Base-by-base conservation (phyloP, 2,797 vertebrate genomes). In the Anguilla megastoma region DNA sequence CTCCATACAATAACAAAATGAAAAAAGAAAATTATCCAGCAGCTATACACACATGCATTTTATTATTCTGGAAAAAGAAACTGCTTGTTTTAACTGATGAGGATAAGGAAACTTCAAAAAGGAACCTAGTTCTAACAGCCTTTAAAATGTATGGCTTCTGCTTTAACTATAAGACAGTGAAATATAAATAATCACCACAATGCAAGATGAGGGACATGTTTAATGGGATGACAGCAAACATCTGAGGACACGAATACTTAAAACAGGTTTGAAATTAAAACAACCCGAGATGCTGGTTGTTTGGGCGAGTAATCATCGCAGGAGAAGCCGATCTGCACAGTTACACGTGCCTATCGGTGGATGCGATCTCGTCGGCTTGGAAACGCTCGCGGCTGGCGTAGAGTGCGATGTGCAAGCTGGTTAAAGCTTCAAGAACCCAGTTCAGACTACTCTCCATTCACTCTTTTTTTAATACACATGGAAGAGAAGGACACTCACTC, bases 361-460 rank as follows among this genome's bases (percentile, higher is more conserved):
- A 95, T 95, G 93, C 79, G 90, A 33, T 27, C 50, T 86, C 91
- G 56, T 83, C 21, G 91, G 91, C 91, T 97, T 97, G 97, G 96
- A 97, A 97, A 91, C 90, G 92, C 96, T 96, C 95, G 94, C 93
- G 95, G 95, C 95, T 93, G 0, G 95, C 95, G 0, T 0, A 33
- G 92, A 95, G 95, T 95, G 92, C 95, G 95, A 95, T 95, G 95
- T 95, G 92, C 94, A 94, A 95, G 95, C 91, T 93, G 94, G 89
- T 90, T 91, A 5, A 92, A 85, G 4, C 10, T 54, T 89, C 90
- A 88, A 93, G 92, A 89, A 89, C 89, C 89, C 86, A 89, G 88
- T 89, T 95, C 95, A 95, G 94, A 95, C 94, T 95, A 95, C 93
- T 95, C 94, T 95, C 93, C 93, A 66, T 89, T 90, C 93, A 83